Percentiles rank a stretch among this genome's conserved stretches.
Conservation (phyloP, 92 coral and sea anemone species). For the Zoanthus sociatus region DNA sequence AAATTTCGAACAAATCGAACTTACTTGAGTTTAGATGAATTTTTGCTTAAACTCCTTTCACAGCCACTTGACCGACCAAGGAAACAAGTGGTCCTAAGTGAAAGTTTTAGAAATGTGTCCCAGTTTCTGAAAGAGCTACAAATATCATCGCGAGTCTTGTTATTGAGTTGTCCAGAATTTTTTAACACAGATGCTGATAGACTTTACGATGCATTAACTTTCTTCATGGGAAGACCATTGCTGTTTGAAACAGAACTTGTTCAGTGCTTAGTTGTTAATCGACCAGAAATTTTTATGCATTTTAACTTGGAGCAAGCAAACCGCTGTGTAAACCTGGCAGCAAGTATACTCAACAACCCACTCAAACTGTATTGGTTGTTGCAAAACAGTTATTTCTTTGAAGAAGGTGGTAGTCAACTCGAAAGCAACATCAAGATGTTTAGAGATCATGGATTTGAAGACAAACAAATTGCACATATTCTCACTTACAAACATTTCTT, state of each 20-base stretch:
- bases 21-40: constrained; percentile 49
- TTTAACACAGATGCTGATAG: constrained; percentile 67
- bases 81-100: constrained; percentile 73
- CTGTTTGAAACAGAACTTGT: constrained; percentile 87
- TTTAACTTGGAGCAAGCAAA: constrained; percentile 70
- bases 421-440: constrained; percentile 77
- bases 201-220: constrained; percentile 71
- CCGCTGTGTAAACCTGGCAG: constrained; percentile 72
- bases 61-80: constrained; percentile 83
- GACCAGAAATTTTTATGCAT: constrained; percentile 85
- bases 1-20: constrained; percentile 43
- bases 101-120: constrained; percentile 75
- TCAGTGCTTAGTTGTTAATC: constrained; percentile 77
- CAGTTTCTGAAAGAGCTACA: constrained; percentile 85
- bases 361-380: constrained; percentile 80
- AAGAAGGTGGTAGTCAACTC: constrained; percentile 68
- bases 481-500: constrained; percentile 84
- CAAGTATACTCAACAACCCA: constrained; percentile 84
- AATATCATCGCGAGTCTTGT: constrained; percentile 80
- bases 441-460: constrained; percentile 67
- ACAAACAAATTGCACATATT: constrained; percentile 82
- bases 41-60: constrained; percentile 59
- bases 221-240: constrained; percentile 85
- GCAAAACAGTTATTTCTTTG: constrained; percentile 87
- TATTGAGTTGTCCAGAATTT: constrained; percentile 82